phyloP scores from a whole-genome alignment of 2,888 invertebrate genomes.

The Euplexia lucipara region DNA sequence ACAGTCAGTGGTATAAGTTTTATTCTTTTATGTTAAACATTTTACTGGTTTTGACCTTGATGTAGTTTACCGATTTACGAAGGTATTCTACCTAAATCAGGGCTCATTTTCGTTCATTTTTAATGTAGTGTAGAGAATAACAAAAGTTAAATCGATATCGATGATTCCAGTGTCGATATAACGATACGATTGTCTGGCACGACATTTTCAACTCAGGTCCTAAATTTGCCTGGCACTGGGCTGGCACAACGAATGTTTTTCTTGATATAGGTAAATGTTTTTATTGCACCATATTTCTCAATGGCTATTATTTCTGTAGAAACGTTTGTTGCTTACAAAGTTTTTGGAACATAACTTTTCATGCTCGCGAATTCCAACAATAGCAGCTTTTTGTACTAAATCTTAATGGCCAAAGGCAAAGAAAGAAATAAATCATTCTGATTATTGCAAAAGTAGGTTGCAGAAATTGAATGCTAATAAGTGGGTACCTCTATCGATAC shows the following conservation, averaged over 20 bases:
- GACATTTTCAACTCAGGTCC: conserved; percentile 72
- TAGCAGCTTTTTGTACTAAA: conserved; percentile 54
- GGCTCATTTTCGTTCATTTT: conserved; percentile 15
- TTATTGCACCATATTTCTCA: conserved; percentile 64
- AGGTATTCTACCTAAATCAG: neutral
- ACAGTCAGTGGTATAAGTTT: neutral
- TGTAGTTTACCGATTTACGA: neutral
- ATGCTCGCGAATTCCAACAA: conserved; percentile 53
- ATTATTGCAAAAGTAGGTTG: conserved; percentile 46
- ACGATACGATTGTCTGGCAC: conserved; percentile 70
- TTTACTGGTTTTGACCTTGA: neutral
- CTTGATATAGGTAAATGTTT: conserved; percentile 61
- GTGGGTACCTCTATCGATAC: neutral
- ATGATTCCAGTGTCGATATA: conserved; percentile 64
- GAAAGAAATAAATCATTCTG: conserved; percentile 39
- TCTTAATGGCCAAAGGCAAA: conserved; percentile 48
- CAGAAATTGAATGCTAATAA: conserved; percentile 43
- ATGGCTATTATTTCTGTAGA: conserved; percentile 61
- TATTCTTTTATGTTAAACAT: neutral
- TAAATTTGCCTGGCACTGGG: conserved; percentile 74
- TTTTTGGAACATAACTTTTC: conserved; percentile 59
- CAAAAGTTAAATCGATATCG: conserved; percentile 54
- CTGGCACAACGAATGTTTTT: conserved; percentile 69
- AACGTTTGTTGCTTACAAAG: conserved; percentile 58
- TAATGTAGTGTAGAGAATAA: conserved; percentile 42